These are phyloP conservation scores for Drosophila niveifrons DNA, from an alignment of 2,888 invertebrate genomes.

Conservation along the genomic window DNA sequence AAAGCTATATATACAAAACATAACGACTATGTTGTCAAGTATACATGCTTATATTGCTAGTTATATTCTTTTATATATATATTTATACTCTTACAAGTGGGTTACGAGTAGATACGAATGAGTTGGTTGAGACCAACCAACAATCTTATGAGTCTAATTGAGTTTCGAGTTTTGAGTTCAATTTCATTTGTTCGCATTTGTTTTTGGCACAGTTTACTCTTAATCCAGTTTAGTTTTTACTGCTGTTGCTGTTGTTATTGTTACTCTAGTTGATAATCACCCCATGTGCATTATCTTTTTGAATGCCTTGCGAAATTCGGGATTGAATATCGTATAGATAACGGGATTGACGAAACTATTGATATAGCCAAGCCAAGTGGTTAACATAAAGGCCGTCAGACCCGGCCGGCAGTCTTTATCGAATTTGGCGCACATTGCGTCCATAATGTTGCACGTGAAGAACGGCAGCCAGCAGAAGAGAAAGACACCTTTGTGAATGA, in stretches of 20 bases:
- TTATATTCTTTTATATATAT: neutral
- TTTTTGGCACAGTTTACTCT: constrained; percentile 58
- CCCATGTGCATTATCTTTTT: constrained; percentile 94
- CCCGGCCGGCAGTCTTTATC: constrained; percentile 92
- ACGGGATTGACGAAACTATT: constrained; percentile 97
- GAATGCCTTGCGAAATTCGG: constrained; percentile 99
- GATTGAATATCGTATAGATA: constrained; percentile 98
- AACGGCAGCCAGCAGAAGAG: constrained; percentile 99
- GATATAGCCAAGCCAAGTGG: constrained; percentile 99
- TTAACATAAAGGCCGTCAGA: constrained; percentile 95
- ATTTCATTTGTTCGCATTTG: constrained; percentile 45
- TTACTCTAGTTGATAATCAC: constrained; percentile 76
- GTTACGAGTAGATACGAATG: constrained; percentile 4
- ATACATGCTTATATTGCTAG: constrained; percentile 6
- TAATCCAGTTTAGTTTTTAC: neutral
- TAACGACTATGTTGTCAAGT: constrained; percentile 6
- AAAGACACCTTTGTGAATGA: constrained; percentile 92
- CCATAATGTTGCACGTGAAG: constrained; percentile 98
- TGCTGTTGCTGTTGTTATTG: constrained; percentile 8
- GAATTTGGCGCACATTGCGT: constrained; percentile 97
- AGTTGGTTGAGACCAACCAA: constrained; percentile 37
- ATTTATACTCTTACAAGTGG: neutral
- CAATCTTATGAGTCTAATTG: constrained; percentile 62
- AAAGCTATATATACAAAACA: constrained; percentile 33
- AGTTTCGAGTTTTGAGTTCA: constrained; percentile 63